Evolutionary conservation across 2,888 invertebrate genomes (phyloP), one percentile per base, ranked within the genome.

Genomic region (Timandra comae): DNA sequence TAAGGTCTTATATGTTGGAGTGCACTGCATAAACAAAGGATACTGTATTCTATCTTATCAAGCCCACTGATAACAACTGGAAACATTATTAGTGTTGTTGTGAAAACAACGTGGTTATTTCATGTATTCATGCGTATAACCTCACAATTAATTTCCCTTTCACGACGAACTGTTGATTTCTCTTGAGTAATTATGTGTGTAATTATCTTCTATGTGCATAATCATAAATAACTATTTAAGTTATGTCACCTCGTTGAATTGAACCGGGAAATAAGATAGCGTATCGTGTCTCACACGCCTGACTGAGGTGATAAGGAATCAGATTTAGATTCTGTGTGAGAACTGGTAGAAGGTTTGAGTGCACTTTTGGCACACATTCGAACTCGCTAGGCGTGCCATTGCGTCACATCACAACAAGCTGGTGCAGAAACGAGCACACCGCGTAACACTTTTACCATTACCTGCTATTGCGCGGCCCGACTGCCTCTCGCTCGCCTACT

Each of bases 301-400:
- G n/a, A 27, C 22, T 43, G 38, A 34, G 34, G 40, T 33, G 35
- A 40, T 27, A 26, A 22, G 33, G 10, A 29, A 11, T 8, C 35
- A 22, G 28, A 38, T 38, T 33, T 39, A 36, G 46, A 37, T 20
- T 36, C 45, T 34, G 37, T 30, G 12, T 19, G 41, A 48, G 32
- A 46, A 30, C 35, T 38, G 19, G 12, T 32, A 49, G 67, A 68
- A 73, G 76, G 72, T 69, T 74, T 56, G 64, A 59, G 65, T 84
- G 82, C 81, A 81, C 68, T 81, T 81, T 79, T 80, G 81, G 81
- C 84, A 82, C 71, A 85, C 78, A 82, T 84, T 81, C 69, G 74
- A 68, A 35, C 43, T 6, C 4, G 16, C 16, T 16, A 3, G 16
- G 16, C 16, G 33, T 45, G 38, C 38, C 27, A 58, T 81, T 80